Evolutionary conservation across 1,140 invertebrate species (phyloP).

Genomic region (Dicyema japonicum): DNA sequence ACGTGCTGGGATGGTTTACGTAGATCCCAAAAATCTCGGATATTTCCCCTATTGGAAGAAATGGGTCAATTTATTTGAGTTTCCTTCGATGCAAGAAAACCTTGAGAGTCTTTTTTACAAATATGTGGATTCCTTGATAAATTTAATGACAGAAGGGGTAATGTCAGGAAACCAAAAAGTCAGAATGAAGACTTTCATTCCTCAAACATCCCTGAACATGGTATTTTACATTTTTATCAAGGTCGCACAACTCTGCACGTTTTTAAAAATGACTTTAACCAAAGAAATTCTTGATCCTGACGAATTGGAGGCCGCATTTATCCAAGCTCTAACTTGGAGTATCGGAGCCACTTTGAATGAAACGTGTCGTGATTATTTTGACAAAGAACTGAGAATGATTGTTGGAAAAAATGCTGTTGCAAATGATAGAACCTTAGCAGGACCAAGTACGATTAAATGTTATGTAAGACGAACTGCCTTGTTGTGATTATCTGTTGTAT

Average conservation of each 20-base stretch:
- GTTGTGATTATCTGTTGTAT: constrained; percentile 30
- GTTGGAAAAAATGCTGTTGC: constrained; percentile 1
- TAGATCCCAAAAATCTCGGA: constrained; percentile 49
- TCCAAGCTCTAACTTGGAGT: constrained; percentile 43
- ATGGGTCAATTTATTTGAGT: constrained; percentile 25
- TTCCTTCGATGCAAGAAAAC: constrained; percentile 12
- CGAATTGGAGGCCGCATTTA: constrained; percentile 32
- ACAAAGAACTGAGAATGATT: constrained; percentile 33
- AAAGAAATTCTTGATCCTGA: constrained; percentile 21
- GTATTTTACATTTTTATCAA: constrained; percentile 20
- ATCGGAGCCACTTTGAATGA: constrained; percentile 38
- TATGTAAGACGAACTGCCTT: constrained; percentile 31
- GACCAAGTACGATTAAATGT: constrained; percentile 4
- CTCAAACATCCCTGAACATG: constrained; percentile 48
- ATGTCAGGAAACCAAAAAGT: constrained; percentile 28
- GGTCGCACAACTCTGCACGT: constrained; percentile 42
- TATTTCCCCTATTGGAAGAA: constrained; percentile 46
- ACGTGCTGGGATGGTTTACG: constrained; percentile 21
- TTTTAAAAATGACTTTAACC: constrained; percentile 30
- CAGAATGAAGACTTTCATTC: constrained; percentile 41
- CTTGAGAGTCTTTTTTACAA: constrained; percentile 31
- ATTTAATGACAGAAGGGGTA: constrained; percentile 38
- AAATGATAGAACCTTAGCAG: neutral
- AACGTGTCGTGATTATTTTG: constrained; percentile 34
- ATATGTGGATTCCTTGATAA: constrained; percentile 33